Base-by-base conservation (phyloP, 2,113 vertebrate genomes). In the Gopherus flavomarginatus region DNA sequence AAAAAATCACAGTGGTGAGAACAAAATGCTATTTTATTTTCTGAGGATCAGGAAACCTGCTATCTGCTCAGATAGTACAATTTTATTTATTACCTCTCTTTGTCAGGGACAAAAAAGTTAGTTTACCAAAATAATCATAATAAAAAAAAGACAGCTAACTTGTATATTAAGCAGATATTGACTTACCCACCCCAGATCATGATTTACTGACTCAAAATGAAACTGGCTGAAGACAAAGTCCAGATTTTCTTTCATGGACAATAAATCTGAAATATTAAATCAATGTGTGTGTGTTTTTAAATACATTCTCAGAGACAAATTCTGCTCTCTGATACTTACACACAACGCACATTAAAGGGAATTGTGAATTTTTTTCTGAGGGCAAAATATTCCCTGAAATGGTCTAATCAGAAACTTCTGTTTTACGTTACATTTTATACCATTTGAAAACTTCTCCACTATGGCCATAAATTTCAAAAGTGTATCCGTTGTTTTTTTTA, bases 1-100 rank as follows among this genome's bases (percentile, higher is more conserved):
- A 81, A 91, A 47, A 56, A 90, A 80, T 35, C 31, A 35, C 62
- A 94, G 52, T 9, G n/a, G 92, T 75, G 16, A 87, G 85, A 95
- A 95, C 3, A 94, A 94, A 90, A 42, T 0, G 0, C 1, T 77
- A 26, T 17, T 96, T 86, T 87, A 82, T 29, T 38, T 78, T 93
- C 3, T 4, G 31, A 87, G 85, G 0, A 75, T 1, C 6, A 35
- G 24, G 6, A 26, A 2, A 0, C 16, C 44, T 57, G 19, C 1
- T 44, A 44, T 86, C 50, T 91, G 29, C 79, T 93, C 78, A 59
- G 16, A 81, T 80, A 65, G 2, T 88, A 79, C 83, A 35, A 11
- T 77, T 91, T 86, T 26, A 90, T 86, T 94, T 93, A 52, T 47
- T 85, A 52, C 38, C 12, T 83, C 1, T 82, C 22, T 86, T 90